Evolutionary conservation across 2,888 invertebrate species (phyloP), one percentile per base, ranked within the genome.

Genomic region (Apantesis nais): DNA sequence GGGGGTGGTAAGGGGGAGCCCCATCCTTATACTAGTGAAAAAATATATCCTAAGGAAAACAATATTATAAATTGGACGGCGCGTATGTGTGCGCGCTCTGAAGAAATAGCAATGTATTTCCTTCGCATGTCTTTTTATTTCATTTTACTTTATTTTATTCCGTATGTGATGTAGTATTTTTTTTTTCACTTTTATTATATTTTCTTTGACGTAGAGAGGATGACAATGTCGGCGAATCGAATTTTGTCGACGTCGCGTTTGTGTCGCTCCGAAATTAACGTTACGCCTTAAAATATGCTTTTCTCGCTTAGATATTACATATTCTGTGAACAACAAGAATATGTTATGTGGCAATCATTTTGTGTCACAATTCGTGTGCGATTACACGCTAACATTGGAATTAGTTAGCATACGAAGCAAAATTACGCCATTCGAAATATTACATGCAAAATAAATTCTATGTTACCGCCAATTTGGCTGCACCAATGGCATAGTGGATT

Each of bases 1-100:
- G 74, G 78, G 77, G 73, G 77, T 67, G 75, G 68, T 71, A 70
- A 77, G 74, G 77, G 71, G 75, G 66, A 79, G 71, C 81, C 77
- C 72, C 79, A 83, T 85, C 76, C 74, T 89, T 88, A 89, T 89
- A 90, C 94, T 95, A 94, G 93, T 94, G 94, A 94, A 95, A 95
- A 95, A 95, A 95, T 94, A 94, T 94, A 94, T 93, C 93, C 92
- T 80, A 89, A 93, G 92, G 94, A 94, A 95, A 95, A 95, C 94
- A 95, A 95, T 95, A 95, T 95, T 95, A 95, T 95, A 95, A 95
- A 95, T 95, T 94, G 94, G 92, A 90, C 86, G 78, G 64, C 80
- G 74, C 81, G 85, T 78, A 81, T 87, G 89, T 90, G 90, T 91
- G 92, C 86, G 89, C 79, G 71, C 77, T 76, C 75, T 82, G 83